Evolutionary conservation across 2,888 invertebrate genomes (phyloP), one percentile per base, ranked within the genome.

Genomic region (Margaritifera margaritifera): DNA sequence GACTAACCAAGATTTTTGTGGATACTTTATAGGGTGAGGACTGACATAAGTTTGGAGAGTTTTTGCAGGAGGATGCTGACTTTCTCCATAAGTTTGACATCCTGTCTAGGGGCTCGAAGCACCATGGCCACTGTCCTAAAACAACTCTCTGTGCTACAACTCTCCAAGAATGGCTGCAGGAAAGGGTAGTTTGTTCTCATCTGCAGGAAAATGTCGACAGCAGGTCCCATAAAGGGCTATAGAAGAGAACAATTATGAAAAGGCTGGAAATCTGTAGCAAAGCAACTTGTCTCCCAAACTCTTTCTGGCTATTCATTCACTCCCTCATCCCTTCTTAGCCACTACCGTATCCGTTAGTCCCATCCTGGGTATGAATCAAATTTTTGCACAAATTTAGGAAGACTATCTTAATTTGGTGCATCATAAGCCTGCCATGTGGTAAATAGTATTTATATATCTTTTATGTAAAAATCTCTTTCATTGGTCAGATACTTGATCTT

Each of bases 61-160:
- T 89, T 89, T 76, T 88, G 88, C 4, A 88, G 82, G 51, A 89
- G 79, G 62, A 89, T 87, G 72, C 87, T 87, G 69, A 89, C 80
- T 73, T 87, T 85, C 72, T 89, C 89, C 57, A 86, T 74, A 19
- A 87, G 76, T 69, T 84, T 85, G 51, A 77, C 70, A 64, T 88
- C 88, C 31, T 84, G 80, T 56, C 82, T 76, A 4, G 87, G 86
- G 24, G 86, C 84, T 62, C 86, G 73, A 19, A 89, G 77, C 11
- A 88, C 83, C 83, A 88, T 81, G 63, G 88, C 84, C 58, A 85
- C 80, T 0, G 85, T 82, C 55, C 87, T 82, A 79, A 89, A 89
- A 85, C 88, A 89, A 6, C 74, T 66, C 73, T 88, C 89, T 58
- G 82, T 86, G 69, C 88, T 83, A 74, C 88, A 88, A 64, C 86